phyloP scores from a whole-genome alignment of 2,113 vertebrate species.

The Pristiophorus japonicus region DNA sequence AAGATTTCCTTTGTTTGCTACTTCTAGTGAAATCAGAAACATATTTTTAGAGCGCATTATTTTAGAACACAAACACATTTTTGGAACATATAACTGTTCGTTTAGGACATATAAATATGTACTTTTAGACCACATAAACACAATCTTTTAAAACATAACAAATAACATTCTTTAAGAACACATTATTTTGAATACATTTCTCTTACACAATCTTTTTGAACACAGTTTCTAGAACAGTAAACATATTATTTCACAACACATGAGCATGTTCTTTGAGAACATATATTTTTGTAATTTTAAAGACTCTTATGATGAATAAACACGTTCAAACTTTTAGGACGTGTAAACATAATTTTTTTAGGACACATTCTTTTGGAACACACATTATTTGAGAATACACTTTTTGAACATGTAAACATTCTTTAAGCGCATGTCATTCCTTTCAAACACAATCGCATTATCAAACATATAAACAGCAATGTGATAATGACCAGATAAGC shows the following conservation, averaged over 20 bases:
- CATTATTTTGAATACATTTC: too few species aligned
- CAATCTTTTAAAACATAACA: not conserved
- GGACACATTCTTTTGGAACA: not conserved
- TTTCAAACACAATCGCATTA: not conserved
- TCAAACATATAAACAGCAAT: not conserved
- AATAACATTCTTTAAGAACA: too few species aligned
- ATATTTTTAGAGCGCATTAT: not conserved
- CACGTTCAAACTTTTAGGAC: too few species aligned
- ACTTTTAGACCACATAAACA: not conserved
- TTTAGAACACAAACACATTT: not conserved
- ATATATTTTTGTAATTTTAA: not conserved
- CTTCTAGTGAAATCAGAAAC: not conserved
- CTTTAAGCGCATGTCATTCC: not conserved
- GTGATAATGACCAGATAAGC: too few species aligned
- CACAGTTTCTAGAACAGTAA: not conserved
- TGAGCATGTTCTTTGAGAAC: too few species aligned
- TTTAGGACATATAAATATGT: too few species aligned
- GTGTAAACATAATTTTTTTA: not conserved
- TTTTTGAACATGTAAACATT: not conserved
- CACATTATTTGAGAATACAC: not conserved
- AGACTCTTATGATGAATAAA: too few species aligned
- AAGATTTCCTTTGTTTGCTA: slow-evolving; percentile 19
- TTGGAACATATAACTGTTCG: not conserved
- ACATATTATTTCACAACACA: not conserved
- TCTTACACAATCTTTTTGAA: not conserved